Percentiles rank a stretch among this genome's conserved stretches.
Evolutionary conservation across 2,888 invertebrate species (phyloP).

Genomic region (Megalurothrips usitatus): DNA sequence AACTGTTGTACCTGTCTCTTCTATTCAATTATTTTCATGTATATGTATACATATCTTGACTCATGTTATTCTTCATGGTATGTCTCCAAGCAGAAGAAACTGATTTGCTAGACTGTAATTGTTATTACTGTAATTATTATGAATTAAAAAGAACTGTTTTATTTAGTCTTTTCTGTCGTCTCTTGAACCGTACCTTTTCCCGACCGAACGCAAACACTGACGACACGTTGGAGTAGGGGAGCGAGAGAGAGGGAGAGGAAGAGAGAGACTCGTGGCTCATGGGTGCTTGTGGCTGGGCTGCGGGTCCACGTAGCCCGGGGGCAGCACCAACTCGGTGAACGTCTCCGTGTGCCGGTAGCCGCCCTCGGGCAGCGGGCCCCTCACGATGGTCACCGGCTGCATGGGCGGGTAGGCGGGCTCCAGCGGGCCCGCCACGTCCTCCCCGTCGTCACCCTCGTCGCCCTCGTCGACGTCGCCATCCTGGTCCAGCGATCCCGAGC

Average conservation of each 20-base stretch:
- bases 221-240: background rate
- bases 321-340: conserved; percentile 41
- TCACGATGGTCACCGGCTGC: conserved; percentile 41
- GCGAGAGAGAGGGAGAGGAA: too few species aligned
- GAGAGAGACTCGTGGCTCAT: too few species aligned
- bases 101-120: conserved; percentile 22
- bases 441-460: conserved; percentile 37
- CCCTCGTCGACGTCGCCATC: conserved; percentile 33
- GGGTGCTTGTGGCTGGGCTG: background rate
- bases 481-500: background rate
- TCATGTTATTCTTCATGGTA: background rate
- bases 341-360: conserved; percentile 40
- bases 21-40: background rate
- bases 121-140: background rate
- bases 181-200: background rate
- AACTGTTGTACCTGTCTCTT: conserved; percentile 17
- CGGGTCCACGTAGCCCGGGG: conserved; percentile 41
- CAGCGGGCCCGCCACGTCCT: conserved; percentile 40
- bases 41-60: background rate
- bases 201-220: background rate
- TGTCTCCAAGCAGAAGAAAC: background rate
- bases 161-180: background rate
- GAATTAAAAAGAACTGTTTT: background rate
- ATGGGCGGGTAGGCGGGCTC: conserved; percentile 40
- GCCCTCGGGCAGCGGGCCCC: conserved; percentile 42